These are phyloP conservation scores for Apostichopus japonicus DNA, from an alignment of 35 echinoderm and acorn worm genomes.

Conservation along the genomic window DNA sequence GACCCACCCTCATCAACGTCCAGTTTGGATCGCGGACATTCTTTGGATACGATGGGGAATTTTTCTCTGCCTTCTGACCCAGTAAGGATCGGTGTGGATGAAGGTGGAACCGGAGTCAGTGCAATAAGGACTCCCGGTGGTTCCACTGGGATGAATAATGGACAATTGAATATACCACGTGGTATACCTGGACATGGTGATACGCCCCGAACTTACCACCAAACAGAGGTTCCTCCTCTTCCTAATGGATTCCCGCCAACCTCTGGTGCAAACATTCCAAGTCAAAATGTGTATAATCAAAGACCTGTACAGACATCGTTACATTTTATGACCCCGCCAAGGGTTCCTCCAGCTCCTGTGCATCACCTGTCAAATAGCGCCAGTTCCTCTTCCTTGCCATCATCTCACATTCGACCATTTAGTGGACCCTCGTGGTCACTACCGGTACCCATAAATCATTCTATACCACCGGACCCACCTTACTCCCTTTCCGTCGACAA, in stretches of 20 bases:
- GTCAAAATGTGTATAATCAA: neutral
- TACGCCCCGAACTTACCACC: neutral
- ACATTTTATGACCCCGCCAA: neutral
- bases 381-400: conserved; percentile 18
- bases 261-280: neutral
- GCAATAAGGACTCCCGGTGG: neutral
- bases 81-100: neutral
- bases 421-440: neutral
- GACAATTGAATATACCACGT: neutral
- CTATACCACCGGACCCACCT: conserved; percentile 43
- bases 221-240: neutral
- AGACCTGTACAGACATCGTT: neutral
- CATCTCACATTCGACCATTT: conserved; percentile 7
- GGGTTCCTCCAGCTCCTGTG: conserved; percentile 4
- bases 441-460: neutral
- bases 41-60: neutral
- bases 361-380: conserved; percentile 34
- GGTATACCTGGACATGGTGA: neutral
- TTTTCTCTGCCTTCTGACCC: neutral
- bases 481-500: conserved; percentile 56
- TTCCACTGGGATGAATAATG: neutral
- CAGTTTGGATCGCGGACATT: neutral
- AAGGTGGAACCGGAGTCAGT: neutral
- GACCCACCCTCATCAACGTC: neutral
- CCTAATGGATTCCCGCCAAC: neutral